Percentiles rank a stretch among this genome's conserved stretches.
These are phyloP conservation scores for Plecturocebus donacophilus DNA, from an alignment of 2,113 vertebrate species.

Conservation along the genomic window DNA sequence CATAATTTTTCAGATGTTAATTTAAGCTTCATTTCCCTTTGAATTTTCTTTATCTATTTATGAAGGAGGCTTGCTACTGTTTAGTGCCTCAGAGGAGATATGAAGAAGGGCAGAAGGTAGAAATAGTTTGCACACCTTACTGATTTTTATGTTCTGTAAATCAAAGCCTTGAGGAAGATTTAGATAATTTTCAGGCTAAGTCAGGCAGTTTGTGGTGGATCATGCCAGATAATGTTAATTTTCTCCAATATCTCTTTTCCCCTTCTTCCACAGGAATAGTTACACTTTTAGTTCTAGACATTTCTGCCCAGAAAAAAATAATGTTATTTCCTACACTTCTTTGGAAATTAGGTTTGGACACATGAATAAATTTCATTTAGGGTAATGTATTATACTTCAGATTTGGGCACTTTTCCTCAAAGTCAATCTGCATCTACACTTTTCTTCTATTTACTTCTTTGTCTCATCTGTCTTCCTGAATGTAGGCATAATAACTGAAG, in stretches of 20 bases:
- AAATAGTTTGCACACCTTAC: conserved; percentile 23
- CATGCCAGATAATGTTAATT: background rate
- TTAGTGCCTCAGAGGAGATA: conserved; percentile 2
- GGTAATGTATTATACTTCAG: background rate
- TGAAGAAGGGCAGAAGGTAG: background rate
- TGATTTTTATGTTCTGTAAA: conserved; percentile 22
- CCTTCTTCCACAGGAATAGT: background rate
- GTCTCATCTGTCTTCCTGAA: background rate
- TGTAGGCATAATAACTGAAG: background rate
- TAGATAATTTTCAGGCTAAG: background rate
- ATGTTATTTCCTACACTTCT: background rate
- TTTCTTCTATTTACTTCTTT: background rate
- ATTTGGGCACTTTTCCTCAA: background rate
- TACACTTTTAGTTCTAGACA: background rate
- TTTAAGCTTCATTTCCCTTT: conserved; percentile 52
- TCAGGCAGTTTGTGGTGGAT: background rate
- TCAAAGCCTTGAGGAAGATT: conserved; percentile 24
- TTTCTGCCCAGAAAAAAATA: background rate
- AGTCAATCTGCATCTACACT: background rate
- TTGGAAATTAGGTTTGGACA: background rate
- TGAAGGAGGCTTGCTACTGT: background rate
- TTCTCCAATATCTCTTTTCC: background rate
- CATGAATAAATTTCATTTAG: background rate
- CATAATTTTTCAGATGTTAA: conserved; percentile 20
- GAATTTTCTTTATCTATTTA: conserved; percentile 43